A percentile compares a stretch with the other conserved stretches of the same genome.
Evolutionary conservation across 92 coral and sea anemone species (phyloP).

Genomic region (Muricea muricata): DNA sequence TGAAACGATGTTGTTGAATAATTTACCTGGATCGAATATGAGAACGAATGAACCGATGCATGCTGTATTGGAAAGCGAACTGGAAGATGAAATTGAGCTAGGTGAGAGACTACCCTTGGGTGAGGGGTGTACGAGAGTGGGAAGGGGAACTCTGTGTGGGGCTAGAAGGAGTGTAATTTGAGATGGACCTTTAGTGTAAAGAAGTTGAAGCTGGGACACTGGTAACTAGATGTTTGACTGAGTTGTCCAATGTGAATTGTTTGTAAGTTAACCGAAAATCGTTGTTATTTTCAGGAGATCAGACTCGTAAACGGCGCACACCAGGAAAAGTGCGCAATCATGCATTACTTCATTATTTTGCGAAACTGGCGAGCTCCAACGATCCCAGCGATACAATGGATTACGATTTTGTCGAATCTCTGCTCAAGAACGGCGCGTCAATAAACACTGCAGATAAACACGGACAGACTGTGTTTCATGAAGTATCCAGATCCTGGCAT

Average conservation of each 20-base stretch:
- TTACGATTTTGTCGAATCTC: conserved; percentile 86
- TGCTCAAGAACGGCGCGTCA: conserved; percentile 84
- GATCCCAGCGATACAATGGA: conserved; percentile 84
- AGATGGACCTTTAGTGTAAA: no score
- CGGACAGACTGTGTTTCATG: conserved; percentile 91
- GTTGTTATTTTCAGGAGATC: neutral
- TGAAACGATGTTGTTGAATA: conserved; percentile 30
- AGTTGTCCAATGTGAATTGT: no score
- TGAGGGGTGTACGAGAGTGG: no score
- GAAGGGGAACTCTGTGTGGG: no score
- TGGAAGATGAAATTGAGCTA: conserved; percentile 24
- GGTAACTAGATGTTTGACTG: no score
- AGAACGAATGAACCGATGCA: conserved; percentile 11
- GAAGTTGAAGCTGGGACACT: no score
- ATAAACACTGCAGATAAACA: conserved; percentile 84
- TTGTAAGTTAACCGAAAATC: no score
- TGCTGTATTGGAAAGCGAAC: conserved; percentile 30
- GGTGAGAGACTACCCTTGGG: neutral
- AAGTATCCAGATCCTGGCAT: conserved; percentile 97
- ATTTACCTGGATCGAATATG: conserved; percentile 18
- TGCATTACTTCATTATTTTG: conserved; percentile 87
- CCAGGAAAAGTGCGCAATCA: conserved; percentile 83
- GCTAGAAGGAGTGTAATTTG: no score
- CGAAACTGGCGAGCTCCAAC: conserved; percentile 82
- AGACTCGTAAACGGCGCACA: neutral